Evolutionary conservation across 64 coral and sea anemone species (phyloP).

Genomic region (Porites australiensis): DNA sequence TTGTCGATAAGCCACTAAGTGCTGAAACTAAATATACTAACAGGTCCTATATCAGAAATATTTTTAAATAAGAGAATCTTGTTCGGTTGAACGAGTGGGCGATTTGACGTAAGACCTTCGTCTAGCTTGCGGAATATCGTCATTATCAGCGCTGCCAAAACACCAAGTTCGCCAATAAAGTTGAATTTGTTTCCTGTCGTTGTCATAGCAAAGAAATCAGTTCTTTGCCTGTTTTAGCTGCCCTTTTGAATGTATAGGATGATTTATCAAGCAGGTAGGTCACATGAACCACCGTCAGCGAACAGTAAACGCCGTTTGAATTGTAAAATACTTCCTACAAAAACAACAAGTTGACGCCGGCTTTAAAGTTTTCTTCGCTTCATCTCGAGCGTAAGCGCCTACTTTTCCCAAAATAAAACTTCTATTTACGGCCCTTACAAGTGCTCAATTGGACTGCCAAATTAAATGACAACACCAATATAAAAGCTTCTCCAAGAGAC

Average conservation of each 20-base stretch:
- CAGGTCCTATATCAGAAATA: conserved; percentile 9
- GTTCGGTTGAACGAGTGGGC: conserved; percentile 2
- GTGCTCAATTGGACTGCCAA: conserved; percentile 58
- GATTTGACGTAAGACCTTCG: conserved; percentile 7
- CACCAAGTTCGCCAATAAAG: background rate
- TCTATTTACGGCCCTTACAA: conserved; percentile 37
- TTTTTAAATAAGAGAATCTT: background rate
- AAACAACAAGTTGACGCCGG: background rate
- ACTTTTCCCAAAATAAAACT: conserved; percentile 39
- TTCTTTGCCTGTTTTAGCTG: background rate
- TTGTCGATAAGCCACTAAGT: conserved; percentile 15
- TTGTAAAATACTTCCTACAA: background rate
- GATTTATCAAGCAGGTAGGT: background rate
- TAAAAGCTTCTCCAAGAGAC: conserved; percentile 23
- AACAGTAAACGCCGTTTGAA: background rate
- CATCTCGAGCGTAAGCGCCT: background rate
- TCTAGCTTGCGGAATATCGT: conserved; percentile 9
- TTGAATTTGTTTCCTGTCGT: background rate
- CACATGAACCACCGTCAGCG: background rate
- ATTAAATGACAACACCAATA: conserved; percentile 57
- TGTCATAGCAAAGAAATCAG: background rate
- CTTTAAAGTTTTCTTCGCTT: background rate
- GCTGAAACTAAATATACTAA: conserved; percentile 28
- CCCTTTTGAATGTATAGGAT: background rate
- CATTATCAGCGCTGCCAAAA: background rate